Base-by-base conservation (phyloP, 2,797 vertebrate genomes). In the Aselliscus stoliczkanus region DNA sequence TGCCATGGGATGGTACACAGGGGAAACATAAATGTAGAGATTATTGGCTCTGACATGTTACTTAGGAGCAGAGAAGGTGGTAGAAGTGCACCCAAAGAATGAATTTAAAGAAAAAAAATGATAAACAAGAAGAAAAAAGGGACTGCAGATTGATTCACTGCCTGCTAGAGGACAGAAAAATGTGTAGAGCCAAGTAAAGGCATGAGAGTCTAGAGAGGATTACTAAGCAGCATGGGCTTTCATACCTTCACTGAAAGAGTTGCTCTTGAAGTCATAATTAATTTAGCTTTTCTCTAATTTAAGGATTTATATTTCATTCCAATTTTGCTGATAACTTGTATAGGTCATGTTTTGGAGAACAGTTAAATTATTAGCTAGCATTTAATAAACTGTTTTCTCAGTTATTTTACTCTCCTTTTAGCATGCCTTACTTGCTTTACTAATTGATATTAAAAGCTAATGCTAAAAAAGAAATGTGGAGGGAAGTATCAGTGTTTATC, bases 361-460 rank as follows among this genome's bases (percentile, higher is more conserved):
- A 87, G 25, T 89, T 80, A 76, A 31, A 79, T 94, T 82, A 60
- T 37, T 85, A 92, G 3, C 42, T 91, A 90, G 34, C 50, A 80
- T 83, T 86, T 87, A 75, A 84, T 79, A 82, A 83, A 77, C 58
- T 52, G 34, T 67, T 79, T 69, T 67, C 47, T 87, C 37, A 18
- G 20, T 39, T 52, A 14, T 75, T 96, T 92, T 88, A 23, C 25
- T 67, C 10, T 84, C 20, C 10, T 88, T 85, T 42, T 54, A 64
- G 29, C 65, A 64, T 64, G 2, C 52, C 44, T 70, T 86, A 90
- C 20, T 95, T 92, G 29, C 42, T 96, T 97, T 93, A n/a, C 81
- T 94, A 93, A 80, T 90, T 88, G 81, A 81, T n/a, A 21, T 70
- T 84, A 81, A 92, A 87, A 87, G 50, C 50, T 27, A 95, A 82